These are phyloP conservation scores for Corvus moneduloides DNA, from an alignment of 2,113 vertebrate genomes.

Conservation along the genomic window DNA sequence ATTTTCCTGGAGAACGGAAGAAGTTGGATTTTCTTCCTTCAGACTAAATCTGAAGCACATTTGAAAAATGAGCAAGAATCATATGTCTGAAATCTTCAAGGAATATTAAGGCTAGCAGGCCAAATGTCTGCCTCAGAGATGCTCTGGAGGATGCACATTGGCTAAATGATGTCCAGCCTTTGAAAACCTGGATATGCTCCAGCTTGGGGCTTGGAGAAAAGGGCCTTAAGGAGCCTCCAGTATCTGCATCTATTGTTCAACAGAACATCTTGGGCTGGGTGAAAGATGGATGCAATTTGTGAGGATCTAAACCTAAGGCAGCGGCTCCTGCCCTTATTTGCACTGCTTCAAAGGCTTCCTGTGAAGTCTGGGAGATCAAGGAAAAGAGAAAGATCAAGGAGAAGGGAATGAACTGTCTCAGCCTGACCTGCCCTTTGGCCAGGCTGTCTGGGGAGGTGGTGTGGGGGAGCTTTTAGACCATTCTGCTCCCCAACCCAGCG, in stretches of 20 bases:
- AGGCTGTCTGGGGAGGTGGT: neutral
- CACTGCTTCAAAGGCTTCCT: slow-evolving; percentile 56
- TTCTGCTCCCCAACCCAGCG: neutral
- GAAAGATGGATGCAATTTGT: slow-evolving; percentile 50
- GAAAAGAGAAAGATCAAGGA: slow-evolving; percentile 45
- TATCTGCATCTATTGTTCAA: slow-evolving; percentile 1
- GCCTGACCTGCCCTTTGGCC: slow-evolving; percentile 41
- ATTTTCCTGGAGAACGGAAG: slow-evolving; percentile 9
- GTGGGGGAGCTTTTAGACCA: neutral
- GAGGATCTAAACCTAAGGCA: slow-evolving; percentile 22
- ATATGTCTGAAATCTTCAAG: neutral
- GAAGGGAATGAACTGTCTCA: neutral
- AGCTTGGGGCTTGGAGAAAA: neutral
- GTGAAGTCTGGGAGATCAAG: slow-evolving; percentile 48
- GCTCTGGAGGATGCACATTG: neutral
- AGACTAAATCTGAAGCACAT: neutral
- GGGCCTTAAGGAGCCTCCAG: neutral
- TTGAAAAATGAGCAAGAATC: neutral
- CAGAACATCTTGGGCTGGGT: neutral
- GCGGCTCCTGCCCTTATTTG: neutral
- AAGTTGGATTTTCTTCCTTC: neutral
- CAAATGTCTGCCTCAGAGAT: neutral
- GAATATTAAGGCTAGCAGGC: neutral
- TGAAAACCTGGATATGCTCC: slow-evolving; percentile 8
- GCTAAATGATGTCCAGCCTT: slow-evolving; percentile 25